Evolutionary conservation across 2,797 vertebrate species (phyloP), one percentile per base, ranked within the genome.

Genomic region (Anas georgica): DNA sequence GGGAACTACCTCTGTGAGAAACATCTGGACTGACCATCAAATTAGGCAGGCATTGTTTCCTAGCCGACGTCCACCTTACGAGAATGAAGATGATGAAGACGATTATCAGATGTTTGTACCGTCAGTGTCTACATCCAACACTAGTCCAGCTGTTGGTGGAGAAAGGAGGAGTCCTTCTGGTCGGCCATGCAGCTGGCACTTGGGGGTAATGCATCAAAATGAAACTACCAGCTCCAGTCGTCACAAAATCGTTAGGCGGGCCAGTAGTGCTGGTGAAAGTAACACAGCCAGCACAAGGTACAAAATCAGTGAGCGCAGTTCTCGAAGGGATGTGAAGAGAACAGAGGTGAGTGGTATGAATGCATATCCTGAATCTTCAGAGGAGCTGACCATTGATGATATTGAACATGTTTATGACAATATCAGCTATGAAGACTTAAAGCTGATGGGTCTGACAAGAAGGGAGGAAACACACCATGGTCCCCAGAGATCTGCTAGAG

Each of bases 51-150:
- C 98, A 66, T 98, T 99, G 97, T 99, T 99, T 93, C 99, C 99
- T 59, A 98, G 98, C 64, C 98, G 98, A 69, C 98, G 98, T 74
- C 97, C 98, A 59, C 98, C 98, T 17, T 98, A 98, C 64, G 98
- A 99, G 88, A 98, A 98, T 0, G 98, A 99, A 6, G 99, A 99
- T 0, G 99, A 98, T 0, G 99, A 99, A 76, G 99, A 99, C 3
- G 99, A 99, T 90, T 99, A 99, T 95, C 99, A 99, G 95, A 98
- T 99, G 99, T 99, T 99, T 90, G 95, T 99, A 84, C 99, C 99
- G 1, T 98, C 99, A 2, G 98, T 98, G 45, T 98, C 98, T 5
- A 96, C 97, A 33, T 97, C 98, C 2, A 98, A 98, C 17, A 80
- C 98, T 31, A 97, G 98, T 91, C 96, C 96, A 3, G 54, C 97